Base-by-base conservation (phyloP, 1,140 invertebrate genomes). In the Hestina assimilis region DNA sequence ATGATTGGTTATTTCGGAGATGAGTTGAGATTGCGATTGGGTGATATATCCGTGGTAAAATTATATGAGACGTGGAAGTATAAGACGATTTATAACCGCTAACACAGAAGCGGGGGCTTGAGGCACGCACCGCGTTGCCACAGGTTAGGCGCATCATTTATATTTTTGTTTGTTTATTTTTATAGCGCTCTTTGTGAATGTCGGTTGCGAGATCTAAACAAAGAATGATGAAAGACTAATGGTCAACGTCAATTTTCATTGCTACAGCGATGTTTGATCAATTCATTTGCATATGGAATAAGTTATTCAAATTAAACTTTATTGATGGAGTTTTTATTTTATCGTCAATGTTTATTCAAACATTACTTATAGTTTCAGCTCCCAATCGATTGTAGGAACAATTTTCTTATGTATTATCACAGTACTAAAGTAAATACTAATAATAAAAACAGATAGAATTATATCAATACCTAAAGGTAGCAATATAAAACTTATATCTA, bases 91-190 rank as follows among this genome's bases (percentile, higher is more conserved):
- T 83, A 87, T 85, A 75, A 84, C 75, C 58, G 54, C 69, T 68
- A 85, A 79, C 75, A 68, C 69, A 72, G 69, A 50, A 73, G 68
- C 78, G 74, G 69, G 62, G 57, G 72, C 62, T 33, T 60, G 72
- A 52, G 59, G 75, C 80, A 83, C 72, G 75, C 74, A 75, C 60
- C 74, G 68, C 75, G 77, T 76, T 79, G 81, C 75, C 71, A 75
- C 72, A 71, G 66, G 79, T 85, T 84, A 84, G 79, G 64, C 67
- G 74, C 76, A 84, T 85, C 79, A 84, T 87, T 86, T 83, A 86
- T 87, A 84, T 86, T 84, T 83, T 81, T 80, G 78, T 87, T 84
- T 87, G 78, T 78, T 83, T 79, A 69, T 83, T 82, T 84, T 86
- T 80, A 76, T 69, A 54, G 63, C 58, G 50, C 70, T 69, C 69